Evolutionary conservation across 2,888 invertebrate genomes (phyloP).

Genomic region (Rhamnusium bicolor): DNA sequence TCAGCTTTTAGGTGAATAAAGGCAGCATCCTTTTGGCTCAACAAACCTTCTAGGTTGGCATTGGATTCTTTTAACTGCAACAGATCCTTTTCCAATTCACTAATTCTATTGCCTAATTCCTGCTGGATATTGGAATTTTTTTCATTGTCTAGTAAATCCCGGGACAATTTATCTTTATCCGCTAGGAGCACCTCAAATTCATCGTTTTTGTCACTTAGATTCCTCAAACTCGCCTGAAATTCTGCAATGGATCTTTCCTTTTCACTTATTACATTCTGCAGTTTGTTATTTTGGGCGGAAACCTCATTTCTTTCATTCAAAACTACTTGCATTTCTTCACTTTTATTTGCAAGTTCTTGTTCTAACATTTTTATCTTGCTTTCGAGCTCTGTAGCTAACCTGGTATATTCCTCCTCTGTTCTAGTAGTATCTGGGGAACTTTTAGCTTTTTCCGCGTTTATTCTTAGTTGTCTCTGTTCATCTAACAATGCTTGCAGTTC

Average conservation of each 20-base stretch:
- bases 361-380: slow-evolving; percentile 38
- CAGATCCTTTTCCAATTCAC: background rate
- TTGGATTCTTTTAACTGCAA: slow-evolving; percentile 22
- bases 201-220: background rate
- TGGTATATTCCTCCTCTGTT: slow-evolving; percentile 5
- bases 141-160: slow-evolving; percentile 27
- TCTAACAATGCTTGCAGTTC: slow-evolving; percentile 75
- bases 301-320: slow-evolving; percentile 29
- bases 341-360: slow-evolving; percentile 33
- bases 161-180: slow-evolving; percentile 32
- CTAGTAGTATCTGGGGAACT: slow-evolving; percentile 61
- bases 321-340: slow-evolving; percentile 17
- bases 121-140: background rate
- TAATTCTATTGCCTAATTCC: background rate
- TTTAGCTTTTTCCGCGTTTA: slow-evolving; percentile 63
- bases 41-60: slow-evolving; percentile 31
- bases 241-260: slow-evolving; percentile 15
- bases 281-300: background rate
- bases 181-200: slow-evolving; percentile 20
- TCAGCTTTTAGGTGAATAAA: background rate
- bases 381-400: slow-evolving; percentile 1
- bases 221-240: slow-evolving; percentile 32
- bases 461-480: slow-evolving; percentile 70
- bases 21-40: slow-evolving; percentile 32
- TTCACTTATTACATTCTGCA: slow-evolving; percentile 23